Evolutionary conservation across 2,888 invertebrate species (phyloP).

Genomic region (Tetragonula carbonaria): DNA sequence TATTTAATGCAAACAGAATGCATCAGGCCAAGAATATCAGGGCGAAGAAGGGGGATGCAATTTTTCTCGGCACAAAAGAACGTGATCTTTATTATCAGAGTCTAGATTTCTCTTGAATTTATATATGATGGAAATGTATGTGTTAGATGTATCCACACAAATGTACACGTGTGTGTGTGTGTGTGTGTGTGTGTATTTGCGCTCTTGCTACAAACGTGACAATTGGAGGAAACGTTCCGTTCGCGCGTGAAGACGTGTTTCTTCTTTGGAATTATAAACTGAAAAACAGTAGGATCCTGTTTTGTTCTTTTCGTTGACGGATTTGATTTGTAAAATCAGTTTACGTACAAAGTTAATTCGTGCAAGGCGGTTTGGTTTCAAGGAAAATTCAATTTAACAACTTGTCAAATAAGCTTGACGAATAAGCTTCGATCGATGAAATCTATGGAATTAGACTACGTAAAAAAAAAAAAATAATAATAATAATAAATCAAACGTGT

Average conservation of each 20-base stretch:
- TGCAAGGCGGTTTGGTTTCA: background rate
- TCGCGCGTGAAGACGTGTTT: background rate
- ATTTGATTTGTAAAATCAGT: background rate
- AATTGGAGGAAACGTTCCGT: background rate
- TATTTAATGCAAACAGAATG: constrained; percentile 65
- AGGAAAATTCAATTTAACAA: background rate
- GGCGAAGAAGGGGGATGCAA: constrained; percentile 33
- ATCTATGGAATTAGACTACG: background rate
- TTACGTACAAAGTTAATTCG: background rate
- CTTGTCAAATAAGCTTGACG: background rate
- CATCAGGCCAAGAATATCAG: constrained; percentile 51
- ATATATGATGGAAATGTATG: background rate
- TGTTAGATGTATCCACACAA: background rate
- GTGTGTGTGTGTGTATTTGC: background rate
- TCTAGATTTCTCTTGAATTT: constrained; percentile 30
- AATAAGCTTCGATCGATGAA: background rate
- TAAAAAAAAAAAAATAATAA: background rate
- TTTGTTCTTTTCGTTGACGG: background rate
- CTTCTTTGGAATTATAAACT: background rate
- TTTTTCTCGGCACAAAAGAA: constrained; percentile 43
- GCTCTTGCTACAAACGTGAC: background rate
- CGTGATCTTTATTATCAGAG: constrained; percentile 38
- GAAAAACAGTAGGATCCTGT: background rate
- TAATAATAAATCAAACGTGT: background rate
- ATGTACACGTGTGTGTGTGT: no score